Conservation (phyloP, 1,140 invertebrate species). For the Zaprionus tsacasi region DNA sequence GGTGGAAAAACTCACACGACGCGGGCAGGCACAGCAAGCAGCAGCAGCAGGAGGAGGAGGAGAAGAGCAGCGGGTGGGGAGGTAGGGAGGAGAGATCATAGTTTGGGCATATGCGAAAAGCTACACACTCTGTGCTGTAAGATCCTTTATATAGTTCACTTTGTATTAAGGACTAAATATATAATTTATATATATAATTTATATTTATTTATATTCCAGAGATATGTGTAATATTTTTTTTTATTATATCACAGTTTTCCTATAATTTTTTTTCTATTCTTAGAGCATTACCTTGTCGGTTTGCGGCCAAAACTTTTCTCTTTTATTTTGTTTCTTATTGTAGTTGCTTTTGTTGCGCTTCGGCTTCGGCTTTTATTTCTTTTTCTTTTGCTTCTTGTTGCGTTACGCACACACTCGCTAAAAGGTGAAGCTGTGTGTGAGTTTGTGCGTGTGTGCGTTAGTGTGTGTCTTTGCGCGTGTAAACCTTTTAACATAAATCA, state of each 20-base stretch:
- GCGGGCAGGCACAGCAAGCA: not conserved
- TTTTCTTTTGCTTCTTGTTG: conserved; percentile 18
- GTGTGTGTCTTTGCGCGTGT: conserved; percentile 29
- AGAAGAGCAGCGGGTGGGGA: not conserved
- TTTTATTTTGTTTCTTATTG: conserved; percentile 17
- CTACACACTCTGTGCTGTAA: conserved; percentile 3
- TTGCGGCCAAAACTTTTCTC: not conserved
- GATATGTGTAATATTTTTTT: not conserved
- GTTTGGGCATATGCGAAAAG: not conserved
- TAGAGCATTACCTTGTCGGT: not conserved
- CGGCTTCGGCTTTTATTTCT: no score
- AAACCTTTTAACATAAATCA: conserved; percentile 78
- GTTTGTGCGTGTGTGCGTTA: conserved; percentile 1
- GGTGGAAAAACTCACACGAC: conserved; percentile 67
- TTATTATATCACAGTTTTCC: not conserved
- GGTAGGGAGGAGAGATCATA: not conserved
- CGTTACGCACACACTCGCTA: conserved; percentile 46
- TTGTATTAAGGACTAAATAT: no score
- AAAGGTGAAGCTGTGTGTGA: conserved; percentile 38
- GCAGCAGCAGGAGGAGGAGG: conserved; percentile 5
- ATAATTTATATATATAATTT: no score
- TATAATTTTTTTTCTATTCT: not conserved
- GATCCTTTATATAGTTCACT: no score
- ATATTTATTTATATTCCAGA: no score
- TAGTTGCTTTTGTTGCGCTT: conserved; percentile 20